Conservation (phyloP, 2,888 invertebrate genomes). For the Melinaea marsaeus region DNA sequence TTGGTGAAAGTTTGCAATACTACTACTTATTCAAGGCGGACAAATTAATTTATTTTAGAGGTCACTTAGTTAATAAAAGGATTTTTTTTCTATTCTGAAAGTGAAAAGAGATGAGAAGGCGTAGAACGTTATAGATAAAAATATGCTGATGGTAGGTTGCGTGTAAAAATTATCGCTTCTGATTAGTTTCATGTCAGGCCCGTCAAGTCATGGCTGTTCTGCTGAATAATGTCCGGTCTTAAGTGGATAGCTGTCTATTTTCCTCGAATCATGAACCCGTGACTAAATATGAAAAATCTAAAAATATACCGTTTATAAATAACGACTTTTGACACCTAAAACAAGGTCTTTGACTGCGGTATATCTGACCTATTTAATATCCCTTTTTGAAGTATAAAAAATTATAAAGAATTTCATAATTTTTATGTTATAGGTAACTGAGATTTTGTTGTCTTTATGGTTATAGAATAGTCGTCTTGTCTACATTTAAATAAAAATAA, state of each 20-base stretch:
- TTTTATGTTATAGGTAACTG: not conserved
- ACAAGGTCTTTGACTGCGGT: conserved; percentile 17
- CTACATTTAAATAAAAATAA: not conserved
- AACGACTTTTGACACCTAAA: conserved; percentile 18
- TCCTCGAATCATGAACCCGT: conserved; percentile 32
- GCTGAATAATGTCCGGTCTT: conserved; percentile 66
- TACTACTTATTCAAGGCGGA: too few relatives aligned
- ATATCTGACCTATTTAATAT: conserved; percentile 20
- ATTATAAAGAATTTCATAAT: not conserved
- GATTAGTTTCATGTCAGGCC: conserved; percentile 36
- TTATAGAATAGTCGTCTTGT: not conserved
- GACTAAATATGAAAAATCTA: conserved; percentile 30
- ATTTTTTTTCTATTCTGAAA: too few relatives aligned
- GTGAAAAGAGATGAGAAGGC: not conserved
- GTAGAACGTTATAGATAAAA: conserved; percentile 3
- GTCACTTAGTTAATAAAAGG: too few relatives aligned
- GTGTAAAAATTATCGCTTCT: conserved; percentile 39
- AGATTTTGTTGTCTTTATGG: not conserved
- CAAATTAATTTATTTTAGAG: too few relatives aligned
- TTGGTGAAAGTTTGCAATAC: too few relatives aligned
- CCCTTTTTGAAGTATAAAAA: not conserved
- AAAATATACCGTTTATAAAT: conserved; percentile 30
- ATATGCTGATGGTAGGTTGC: not conserved
- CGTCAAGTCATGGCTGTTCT: conserved; percentile 32
- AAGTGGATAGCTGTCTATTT: conserved; percentile 61